Percentiles rank a stretch among this genome's conserved stretches.
Evolutionary conservation across 35 echinoderm and acorn worm genomes (phyloP).

Genomic region (Anneissia japonica): DNA sequence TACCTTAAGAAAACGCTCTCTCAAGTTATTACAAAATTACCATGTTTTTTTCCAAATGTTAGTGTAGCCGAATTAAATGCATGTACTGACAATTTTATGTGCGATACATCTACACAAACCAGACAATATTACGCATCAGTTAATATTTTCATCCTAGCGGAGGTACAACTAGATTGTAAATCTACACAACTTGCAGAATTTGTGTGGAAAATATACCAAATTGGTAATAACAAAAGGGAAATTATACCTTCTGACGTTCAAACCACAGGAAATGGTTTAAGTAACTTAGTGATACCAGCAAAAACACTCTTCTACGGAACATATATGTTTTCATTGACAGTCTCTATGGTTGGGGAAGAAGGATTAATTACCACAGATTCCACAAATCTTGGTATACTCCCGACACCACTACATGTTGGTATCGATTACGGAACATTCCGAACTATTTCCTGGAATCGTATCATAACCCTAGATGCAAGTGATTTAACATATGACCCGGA

Average conservation of each 20-base stretch:
- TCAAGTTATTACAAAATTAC: background rate
- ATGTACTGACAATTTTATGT: constrained; percentile 10
- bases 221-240: background rate
- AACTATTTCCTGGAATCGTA: constrained; percentile 67
- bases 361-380: constrained; percentile 64
- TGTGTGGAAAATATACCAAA: background rate
- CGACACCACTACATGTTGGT: constrained; percentile 53
- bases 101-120: background rate
- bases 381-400: constrained; percentile 45
- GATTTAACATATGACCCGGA: constrained; percentile 67
- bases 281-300: background rate
- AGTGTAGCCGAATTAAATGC: background rate
- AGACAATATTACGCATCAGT: background rate
- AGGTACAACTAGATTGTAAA: background rate
- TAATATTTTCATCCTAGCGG: background rate
- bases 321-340: constrained; percentile 71
- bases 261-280: background rate
- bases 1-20: background rate
- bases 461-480: constrained; percentile 48
- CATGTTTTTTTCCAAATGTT: constrained; percentile 5
- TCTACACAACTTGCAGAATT: background rate
- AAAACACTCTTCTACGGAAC: constrained; percentile 65
- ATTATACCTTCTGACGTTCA: too few relatives aligned
- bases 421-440: constrained; percentile 70
- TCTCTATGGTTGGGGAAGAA: constrained; percentile 78